phyloP scores from a whole-genome alignment of 2,888 invertebrate genomes.

The Parnassius smintheus region DNA sequence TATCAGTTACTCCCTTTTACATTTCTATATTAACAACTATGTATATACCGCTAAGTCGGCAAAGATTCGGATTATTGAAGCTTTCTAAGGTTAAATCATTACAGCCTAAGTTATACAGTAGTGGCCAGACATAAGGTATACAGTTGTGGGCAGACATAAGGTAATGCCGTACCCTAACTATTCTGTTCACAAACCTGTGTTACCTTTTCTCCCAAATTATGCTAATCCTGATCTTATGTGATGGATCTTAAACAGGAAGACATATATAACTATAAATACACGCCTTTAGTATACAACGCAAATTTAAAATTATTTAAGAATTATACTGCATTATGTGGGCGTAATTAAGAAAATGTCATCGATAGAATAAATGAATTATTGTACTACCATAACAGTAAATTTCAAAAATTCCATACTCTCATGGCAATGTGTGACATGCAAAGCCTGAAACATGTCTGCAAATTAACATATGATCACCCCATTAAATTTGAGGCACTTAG shows the following conservation, averaged over 20 bases:
- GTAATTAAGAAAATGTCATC: not conserved
- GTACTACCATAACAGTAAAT: not conserved
- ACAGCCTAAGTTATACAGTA: slow-evolving; percentile 59
- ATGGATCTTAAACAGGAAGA: slow-evolving; percentile 78
- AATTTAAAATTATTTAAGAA: slow-evolving; percentile 38
- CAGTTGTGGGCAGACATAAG: slow-evolving; percentile 68
- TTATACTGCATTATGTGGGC: not conserved
- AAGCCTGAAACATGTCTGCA: slow-evolving; percentile 45
- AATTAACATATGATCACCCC: slow-evolving; percentile 67
- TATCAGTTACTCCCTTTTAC: slow-evolving; percentile 54
- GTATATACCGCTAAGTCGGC: slow-evolving; percentile 44
- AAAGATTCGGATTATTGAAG: slow-evolving; percentile 51
- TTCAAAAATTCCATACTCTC: not conserved
- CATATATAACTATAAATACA: slow-evolving; percentile 72
- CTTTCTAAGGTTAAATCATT: slow-evolving; percentile 54
- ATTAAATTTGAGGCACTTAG: slow-evolving; percentile 75
- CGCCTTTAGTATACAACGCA: slow-evolving; percentile 53
- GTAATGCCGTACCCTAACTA: slow-evolving; percentile 64
- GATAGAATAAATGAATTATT: not conserved
- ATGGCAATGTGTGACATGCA: slow-evolving; percentile 14
- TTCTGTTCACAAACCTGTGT: slow-evolving; percentile 51
- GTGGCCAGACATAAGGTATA: slow-evolving; percentile 69
- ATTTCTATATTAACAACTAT: slow-evolving; percentile 55
- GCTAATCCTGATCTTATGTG: slow-evolving; percentile 56
- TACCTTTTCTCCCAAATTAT: slow-evolving; percentile 52